These are phyloP conservation scores for Torymus auratus DNA, from an alignment of 2,888 invertebrate species.

Conservation along the genomic window DNA sequence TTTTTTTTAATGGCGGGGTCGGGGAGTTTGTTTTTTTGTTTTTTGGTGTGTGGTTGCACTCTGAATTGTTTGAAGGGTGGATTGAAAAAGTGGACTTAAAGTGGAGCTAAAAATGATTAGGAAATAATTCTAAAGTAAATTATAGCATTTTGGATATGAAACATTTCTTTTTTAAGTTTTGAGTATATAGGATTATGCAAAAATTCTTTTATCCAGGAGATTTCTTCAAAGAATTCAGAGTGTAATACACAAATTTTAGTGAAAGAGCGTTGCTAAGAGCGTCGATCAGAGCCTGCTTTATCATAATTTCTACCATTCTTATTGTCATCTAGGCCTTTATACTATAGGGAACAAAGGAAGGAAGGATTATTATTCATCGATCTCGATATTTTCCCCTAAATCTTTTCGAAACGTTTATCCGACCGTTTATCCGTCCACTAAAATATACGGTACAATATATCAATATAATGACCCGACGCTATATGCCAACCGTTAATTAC, in stretches of 20 bases:
- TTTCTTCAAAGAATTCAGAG: constrained; percentile 42
- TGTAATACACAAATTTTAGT: constrained; percentile 50
- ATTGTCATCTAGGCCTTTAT: too few relatives aligned
- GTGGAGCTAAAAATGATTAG: neutral
- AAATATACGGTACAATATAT: too few relatives aligned
- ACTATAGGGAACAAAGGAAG: neutral
- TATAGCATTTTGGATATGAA: neutral
- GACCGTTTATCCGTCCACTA: too few relatives aligned
- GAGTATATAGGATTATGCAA: too few relatives aligned
- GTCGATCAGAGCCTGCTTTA: constrained; percentile 37
- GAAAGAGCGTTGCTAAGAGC: constrained; percentile 55
- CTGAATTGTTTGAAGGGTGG: constrained; percentile 16
- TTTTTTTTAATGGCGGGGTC: constrained; percentile 11
- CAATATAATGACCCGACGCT: too few relatives aligned
- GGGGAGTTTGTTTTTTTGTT: constrained; percentile 5
- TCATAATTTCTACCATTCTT: neutral
- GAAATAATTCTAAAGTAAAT: too few relatives aligned
- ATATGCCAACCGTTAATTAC: too few relatives aligned
- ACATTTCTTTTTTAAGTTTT: too few relatives aligned
- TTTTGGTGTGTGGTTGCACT: constrained; percentile 11
- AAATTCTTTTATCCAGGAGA: too few relatives aligned
- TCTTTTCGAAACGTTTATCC: too few relatives aligned
- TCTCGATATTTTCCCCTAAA: neutral
- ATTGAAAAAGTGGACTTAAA: neutral
- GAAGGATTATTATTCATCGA: neutral